Evolutionary conservation across 2,888 invertebrate species (phyloP), one percentile per base, ranked within the genome.

Genomic region (Perdita meconis): DNA sequence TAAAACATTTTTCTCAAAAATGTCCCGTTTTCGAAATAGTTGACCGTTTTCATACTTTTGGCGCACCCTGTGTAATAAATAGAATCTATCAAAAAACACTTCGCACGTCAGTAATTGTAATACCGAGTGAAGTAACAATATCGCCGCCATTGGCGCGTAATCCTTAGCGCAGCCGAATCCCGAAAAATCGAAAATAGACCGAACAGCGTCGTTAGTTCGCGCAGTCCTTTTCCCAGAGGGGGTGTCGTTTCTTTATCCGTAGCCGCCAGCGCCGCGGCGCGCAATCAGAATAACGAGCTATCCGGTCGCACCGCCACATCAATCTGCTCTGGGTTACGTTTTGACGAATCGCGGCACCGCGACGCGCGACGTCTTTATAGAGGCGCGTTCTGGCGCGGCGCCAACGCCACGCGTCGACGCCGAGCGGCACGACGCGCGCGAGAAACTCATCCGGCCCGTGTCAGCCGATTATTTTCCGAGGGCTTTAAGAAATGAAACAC

Each of bases 231-330:
- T 36, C 30, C n/a, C n/a, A n/a, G n/a, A 36, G 47, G 22, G 50
- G 6, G 51, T 36, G n/a, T 34, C 42, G 50, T 69, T 57, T 47
- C 50, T 73, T 70, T 76, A 74, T 73, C 80, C 73, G 70, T 81
- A 13, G 57, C 34, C 51, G 56, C 34, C 42, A 13, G 38, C 10
- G 87, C n/a, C 79, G 84, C 80, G 83, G 69, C 85, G 88, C 86
- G 85, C 57, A 89, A 89, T 89, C 89, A 86, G 87, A 88, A 88
- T 90, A 90, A 90, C 90, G 88, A 90, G 89, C 86, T 86, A 81
- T 86, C 84, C 85, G 77, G 85, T 82, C 81, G 87, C 86, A 79
- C 79, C 86, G 87, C 80, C 84, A 87, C 90, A 90, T 90, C 88
- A 88, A 89, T 90, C 88, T 81, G 80, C 82, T 73, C 79, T 82